phyloP scores from a whole-genome alignment of 2,888 invertebrate genomes.

The Terebella lapidaria region DNA sequence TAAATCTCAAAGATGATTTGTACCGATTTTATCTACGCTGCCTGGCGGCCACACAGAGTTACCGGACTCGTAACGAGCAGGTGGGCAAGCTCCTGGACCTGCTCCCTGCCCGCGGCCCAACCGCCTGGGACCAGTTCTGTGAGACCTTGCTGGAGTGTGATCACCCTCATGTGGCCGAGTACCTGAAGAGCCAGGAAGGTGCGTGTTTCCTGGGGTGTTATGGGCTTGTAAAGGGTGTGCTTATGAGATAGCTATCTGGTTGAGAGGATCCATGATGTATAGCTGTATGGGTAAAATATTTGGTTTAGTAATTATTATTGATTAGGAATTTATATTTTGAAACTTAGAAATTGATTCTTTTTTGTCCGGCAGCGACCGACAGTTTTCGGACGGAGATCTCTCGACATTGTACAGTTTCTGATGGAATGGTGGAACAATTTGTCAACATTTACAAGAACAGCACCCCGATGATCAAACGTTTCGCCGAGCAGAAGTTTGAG shows the following conservation, averaged over 20 bases:
- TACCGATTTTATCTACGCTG: too few relatives aligned
- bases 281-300: too few relatives aligned
- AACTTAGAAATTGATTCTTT: too few relatives aligned
- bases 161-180: constrained; percentile 20
- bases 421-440: constrained; percentile 10
- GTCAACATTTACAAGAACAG: constrained; percentile 12
- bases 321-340: too few relatives aligned
- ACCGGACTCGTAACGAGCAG: constrained; percentile 3
- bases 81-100: constrained; percentile 15
- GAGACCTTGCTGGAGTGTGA: constrained; percentile 20
- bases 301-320: too few relatives aligned
- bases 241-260: too few relatives aligned
- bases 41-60: too few relatives aligned
- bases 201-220: neutral
- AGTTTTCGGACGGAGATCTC: constrained; percentile 14
- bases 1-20: too few relatives aligned
- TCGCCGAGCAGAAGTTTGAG: constrained; percentile 19
- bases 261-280: too few relatives aligned
- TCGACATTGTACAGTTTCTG: constrained; percentile 8
- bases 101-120: constrained; percentile 18
- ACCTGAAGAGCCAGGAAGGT: constrained; percentile 20
- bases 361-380: constrained; percentile 20
- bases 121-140: constrained; percentile 19
- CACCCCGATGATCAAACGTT: constrained; percentile 16
- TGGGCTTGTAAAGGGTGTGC: too few relatives aligned